Evolutionary conservation across 1,140 invertebrate genomes (phyloP), one percentile per base, ranked within the genome.

Genomic region (Formica exsecta): DNA sequence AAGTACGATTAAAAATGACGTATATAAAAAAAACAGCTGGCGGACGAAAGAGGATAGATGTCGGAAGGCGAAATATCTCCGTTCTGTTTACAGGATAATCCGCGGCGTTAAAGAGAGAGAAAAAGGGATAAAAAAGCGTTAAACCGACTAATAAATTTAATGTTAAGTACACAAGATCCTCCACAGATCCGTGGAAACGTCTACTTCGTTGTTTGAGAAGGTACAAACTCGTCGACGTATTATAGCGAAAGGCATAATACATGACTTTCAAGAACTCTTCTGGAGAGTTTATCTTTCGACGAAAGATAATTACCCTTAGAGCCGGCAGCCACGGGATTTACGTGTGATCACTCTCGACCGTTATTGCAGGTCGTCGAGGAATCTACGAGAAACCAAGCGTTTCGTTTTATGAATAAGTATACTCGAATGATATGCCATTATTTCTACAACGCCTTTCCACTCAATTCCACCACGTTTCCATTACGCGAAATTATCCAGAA

Each of bases 401-500:
- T 22, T 22, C 9, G 25, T 51, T 88, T 87, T 68, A 84, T 51
- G 59, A 44, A 3, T 44, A 41, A 38, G 41, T 68, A 54, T 84
- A 80, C 64, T 25, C 80, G 29, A 62, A n/a, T 62, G 62, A 86
- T 75, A 70, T 54, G 11, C 41, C 74, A 64, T 88, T 88, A 89
- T 86, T 88, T 88, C 88, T 77, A 65, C 66, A 80, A 86, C 32
- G n/a, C 41, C 62, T 73, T 76, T 83, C 65, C 76, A 22, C 81
- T 76, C 57, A 57, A 61, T 64, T 86, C 57, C 62, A 44, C 7
- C 51, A 41, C 66, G 62, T 36, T 64, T 86, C 62, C 84, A 89
- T 73, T 86, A 71, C 71, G 64, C 59, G 59, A 89, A 86, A 89
- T 89, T 89, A 77, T 85, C 71, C 88, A 77, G 84, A 89, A 83